Percentiles rank a stretch among this genome's conserved stretches.
Evolutionary conservation across 2,888 invertebrate species (phyloP).

Genomic region (Cordilura impudica): DNA sequence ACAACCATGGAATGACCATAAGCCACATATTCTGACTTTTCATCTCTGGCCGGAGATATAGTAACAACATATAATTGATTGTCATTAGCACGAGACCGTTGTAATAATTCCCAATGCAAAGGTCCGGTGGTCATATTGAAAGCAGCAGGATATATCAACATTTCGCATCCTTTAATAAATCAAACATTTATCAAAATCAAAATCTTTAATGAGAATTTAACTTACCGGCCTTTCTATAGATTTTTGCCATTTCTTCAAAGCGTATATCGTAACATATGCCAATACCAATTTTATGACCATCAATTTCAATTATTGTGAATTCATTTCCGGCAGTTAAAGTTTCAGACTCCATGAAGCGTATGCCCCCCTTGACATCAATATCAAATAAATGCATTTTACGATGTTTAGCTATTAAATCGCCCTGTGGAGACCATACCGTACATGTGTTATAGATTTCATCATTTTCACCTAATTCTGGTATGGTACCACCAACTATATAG

Average conservation of each 20-base stretch:
- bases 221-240: conserved; percentile 82
- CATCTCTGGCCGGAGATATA: conserved; percentile 90
- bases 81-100: conserved; percentile 89
- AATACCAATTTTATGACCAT: conserved; percentile 87
- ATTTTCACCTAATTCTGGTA: conserved; percentile 86
- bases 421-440: conserved; percentile 89
- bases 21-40: conserved; percentile 89
- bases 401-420: conserved; percentile 87
- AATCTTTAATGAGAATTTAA: not conserved
- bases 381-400: conserved; percentile 97
- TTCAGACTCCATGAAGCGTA: conserved; percentile 95
- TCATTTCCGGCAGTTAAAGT: conserved; percentile 86
- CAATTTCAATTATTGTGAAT: conserved; percentile 85
- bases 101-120: conserved; percentile 93
- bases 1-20: conserved; percentile 93
- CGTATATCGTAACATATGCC: conserved; percentile 97
- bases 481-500: conserved; percentile 92
- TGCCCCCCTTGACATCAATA: conserved; percentile 94
- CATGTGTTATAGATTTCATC: conserved; percentile 89
- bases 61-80: conserved; percentile 93
- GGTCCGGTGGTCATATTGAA: conserved; percentile 98
- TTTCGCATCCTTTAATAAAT: conserved; percentile 83
- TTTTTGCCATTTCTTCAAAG: conserved; percentile 91
- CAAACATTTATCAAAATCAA: not conserved
- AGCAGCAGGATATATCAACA: conserved; percentile 94